Conservation (phyloP, 2,888 invertebrate species). For the Rhagonycha lutea region DNA sequence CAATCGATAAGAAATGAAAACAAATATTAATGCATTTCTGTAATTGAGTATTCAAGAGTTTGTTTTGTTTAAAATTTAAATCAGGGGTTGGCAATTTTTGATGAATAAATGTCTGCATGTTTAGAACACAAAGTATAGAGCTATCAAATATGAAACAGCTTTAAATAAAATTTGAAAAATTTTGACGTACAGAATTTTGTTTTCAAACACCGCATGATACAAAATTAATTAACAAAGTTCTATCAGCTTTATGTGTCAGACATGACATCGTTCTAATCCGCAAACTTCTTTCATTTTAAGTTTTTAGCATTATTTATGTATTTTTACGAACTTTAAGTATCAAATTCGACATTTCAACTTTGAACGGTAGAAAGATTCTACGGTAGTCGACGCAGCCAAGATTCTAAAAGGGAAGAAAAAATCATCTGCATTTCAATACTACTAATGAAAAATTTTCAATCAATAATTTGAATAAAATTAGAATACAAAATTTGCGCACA, state of each 20-base stretch:
- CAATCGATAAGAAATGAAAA: neutral
- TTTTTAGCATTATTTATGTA: neutral
- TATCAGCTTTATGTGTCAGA: neutral
- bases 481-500: neutral
- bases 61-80: neutral
- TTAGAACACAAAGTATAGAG: neutral
- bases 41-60: neutral
- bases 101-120: neutral
- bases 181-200: neutral
- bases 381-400: neutral
- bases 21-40: neutral
- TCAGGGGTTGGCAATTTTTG: no score
- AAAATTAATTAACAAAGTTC: neutral
- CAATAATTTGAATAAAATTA: neutral
- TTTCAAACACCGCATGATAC: neutral
- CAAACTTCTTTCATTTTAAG: neutral
- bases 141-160: neutral
- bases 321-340: neutral
- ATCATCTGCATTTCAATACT: neutral
- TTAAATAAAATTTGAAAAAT: neutral
- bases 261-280: neutral
- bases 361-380: neutral
- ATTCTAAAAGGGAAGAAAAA: neutral
- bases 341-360: neutral
- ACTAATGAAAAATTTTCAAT: neutral